Evolutionary conservation across 2,113 vertebrate species (phyloP).

Genomic region (Nesoenas mayeri): DNA sequence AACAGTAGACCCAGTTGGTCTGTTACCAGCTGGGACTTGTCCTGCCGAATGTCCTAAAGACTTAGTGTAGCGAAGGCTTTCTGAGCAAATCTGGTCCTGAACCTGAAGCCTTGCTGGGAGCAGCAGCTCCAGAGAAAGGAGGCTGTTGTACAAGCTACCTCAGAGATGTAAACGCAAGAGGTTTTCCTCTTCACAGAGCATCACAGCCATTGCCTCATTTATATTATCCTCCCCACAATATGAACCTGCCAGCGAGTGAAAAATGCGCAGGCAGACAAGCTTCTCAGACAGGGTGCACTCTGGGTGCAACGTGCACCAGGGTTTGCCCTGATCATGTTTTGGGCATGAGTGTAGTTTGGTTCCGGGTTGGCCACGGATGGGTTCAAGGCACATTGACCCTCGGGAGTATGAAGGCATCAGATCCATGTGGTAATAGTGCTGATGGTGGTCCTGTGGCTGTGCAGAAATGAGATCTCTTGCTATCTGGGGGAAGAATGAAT

Average conservation of each 20-base stretch:
- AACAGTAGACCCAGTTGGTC: not conserved
- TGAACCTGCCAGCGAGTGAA: not conserved
- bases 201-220: not conserved
- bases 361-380: not conserved
- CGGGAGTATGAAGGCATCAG: rapidly evolving
- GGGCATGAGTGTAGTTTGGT: not conserved
- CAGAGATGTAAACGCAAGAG: not conserved
- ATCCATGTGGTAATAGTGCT: not conserved
- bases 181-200: not conserved
- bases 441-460: not conserved
- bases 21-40: not conserved
- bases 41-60: not conserved
- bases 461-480: not conserved
- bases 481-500: not conserved
- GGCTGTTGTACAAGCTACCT: not conserved
- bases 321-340: rapidly evolving
- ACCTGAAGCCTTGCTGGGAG: not conserved
- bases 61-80: not conserved
- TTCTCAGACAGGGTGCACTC: rapidly evolving
- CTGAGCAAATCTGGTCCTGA: not conserved
- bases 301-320: rapidly evolving
- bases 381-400: rapidly evolving
- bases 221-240: not conserved
- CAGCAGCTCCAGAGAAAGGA: not conserved
- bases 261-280: not conserved